Percentiles rank a stretch among this genome's conserved stretches.
Conservation (phyloP, 2,797 vertebrate genomes). For the Eremophila alpestris region DNA sequence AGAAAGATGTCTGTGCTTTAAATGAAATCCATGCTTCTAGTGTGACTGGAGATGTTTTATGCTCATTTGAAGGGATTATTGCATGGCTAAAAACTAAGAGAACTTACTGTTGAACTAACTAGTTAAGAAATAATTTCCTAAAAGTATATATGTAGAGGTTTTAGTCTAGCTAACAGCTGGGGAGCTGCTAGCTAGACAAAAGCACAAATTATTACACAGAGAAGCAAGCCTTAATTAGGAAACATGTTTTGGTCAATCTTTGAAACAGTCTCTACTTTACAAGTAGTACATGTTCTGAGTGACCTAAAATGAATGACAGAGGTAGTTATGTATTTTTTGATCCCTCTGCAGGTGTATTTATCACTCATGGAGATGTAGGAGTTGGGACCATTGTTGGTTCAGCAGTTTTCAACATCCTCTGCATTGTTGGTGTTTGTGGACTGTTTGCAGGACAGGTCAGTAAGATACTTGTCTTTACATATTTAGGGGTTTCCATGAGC, state of each 20-base stretch:
- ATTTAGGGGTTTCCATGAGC: background rate
- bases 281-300: background rate
- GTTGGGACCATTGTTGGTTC: slow-evolving; percentile 98
- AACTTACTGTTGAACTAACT: background rate
- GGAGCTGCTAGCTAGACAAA: background rate
- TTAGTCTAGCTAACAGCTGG: background rate
- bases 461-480: background rate
- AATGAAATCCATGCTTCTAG: background rate
- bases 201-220: background rate
- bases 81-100: background rate
- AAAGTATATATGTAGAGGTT: background rate
- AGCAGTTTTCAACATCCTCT: slow-evolving; percentile 97
- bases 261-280: background rate
- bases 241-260: background rate
- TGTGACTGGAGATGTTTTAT: background rate
- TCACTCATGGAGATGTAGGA: slow-evolving; percentile 96
- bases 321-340: background rate
- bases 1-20: background rate
- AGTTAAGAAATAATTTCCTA: background rate
- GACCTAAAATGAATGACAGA: background rate
- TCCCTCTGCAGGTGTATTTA: slow-evolving; percentile 89
- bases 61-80: background rate
- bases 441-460: slow-evolving; percentile 95
- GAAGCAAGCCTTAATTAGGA: background rate
- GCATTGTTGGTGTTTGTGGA: slow-evolving; percentile 96